Base-by-base conservation (phyloP, 2,113 vertebrate genomes). In the Bucco capensis region DNA sequence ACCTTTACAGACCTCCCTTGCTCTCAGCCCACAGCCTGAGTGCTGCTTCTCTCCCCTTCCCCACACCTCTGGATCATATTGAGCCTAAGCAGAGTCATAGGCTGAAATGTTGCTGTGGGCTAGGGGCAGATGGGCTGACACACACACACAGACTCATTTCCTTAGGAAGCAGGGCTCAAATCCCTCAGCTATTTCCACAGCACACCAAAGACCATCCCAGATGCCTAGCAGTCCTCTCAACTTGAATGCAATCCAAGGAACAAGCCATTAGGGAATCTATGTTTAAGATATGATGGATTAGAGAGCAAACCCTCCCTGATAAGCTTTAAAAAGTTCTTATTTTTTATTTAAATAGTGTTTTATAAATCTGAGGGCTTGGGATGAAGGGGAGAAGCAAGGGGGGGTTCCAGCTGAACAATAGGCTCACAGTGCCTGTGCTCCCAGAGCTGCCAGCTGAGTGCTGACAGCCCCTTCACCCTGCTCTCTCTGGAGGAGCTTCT, bases 401-500 rank as follows among this genome's bases (percentile, higher is more conserved):
- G 17, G 24, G 25, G 16, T 65, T 92, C 64, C 56, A 22, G 5
- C 6, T 46, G 64, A 90, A 89, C 92, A 94, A 92, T 76, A 86
- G 84, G 33, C 83, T 93, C 78, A 73, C 71, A 92, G 88, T 86
- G 46, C 81, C 81, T 27, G 67, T 4, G 44, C 77, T 92, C 93
- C 90, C 86, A 38, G 37, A 89, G 71, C 90, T 54, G 92, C 81
- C 81, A 10, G 6, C 53, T 61, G 65, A 69, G 93, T 83, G 90
- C 89, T 89, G 96, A 96, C 93, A 96, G 86, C 61, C n/a, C 89
- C 81, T 90, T 37, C 73, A 83, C 72, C n/a, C 94, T 46, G 40
- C 71, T 49, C 38, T 53, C 83, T 56, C 71, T 1, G 0, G 10
- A 84, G 88, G 28, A 81, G 73, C 62, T 69, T 67, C 73, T 30